Conservation (phyloP, 2,888 invertebrate genomes). For the Hedya salicella region DNA sequence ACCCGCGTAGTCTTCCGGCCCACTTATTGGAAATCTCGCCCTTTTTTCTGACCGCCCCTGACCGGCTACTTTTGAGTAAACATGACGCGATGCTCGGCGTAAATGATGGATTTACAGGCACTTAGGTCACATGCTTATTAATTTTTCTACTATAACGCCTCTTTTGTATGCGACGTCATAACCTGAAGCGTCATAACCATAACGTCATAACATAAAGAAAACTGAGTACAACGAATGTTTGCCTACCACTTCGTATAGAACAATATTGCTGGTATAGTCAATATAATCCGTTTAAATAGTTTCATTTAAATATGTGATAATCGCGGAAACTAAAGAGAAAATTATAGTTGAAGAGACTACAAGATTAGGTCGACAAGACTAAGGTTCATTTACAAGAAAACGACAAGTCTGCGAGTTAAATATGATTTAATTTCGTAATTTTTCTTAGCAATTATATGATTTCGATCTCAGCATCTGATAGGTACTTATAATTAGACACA, state of each 20-base stretch:
- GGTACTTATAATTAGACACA: conserved; percentile 77
- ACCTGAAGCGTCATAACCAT: too few species aligned
- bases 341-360: neutral
- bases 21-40: conserved; percentile 76
- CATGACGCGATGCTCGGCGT: conserved; percentile 35
- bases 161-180: too few species aligned
- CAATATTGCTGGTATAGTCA: too few species aligned
- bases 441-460: conserved; percentile 83
- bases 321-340: too few species aligned
- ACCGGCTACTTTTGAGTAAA: conserved; percentile 63
- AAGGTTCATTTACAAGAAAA: conserved; percentile 41
- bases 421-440: conserved; percentile 85
- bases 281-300: too few species aligned
- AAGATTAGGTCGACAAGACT: too few species aligned
- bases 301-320: too few species aligned
- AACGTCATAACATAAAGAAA: too few species aligned
- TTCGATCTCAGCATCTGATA: conserved; percentile 81
- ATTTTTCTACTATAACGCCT: too few species aligned
- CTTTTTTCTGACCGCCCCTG: conserved; percentile 67
- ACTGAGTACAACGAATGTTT: too few species aligned
- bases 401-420: conserved; percentile 76
- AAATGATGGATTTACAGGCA: conserved; percentile 19
- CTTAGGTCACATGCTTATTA: neutral
- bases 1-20: conserved; percentile 78
- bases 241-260: too few species aligned